phyloP scores from a whole-genome alignment of 2,113 vertebrate genomes.

The Leuciscus idus region DNA sequence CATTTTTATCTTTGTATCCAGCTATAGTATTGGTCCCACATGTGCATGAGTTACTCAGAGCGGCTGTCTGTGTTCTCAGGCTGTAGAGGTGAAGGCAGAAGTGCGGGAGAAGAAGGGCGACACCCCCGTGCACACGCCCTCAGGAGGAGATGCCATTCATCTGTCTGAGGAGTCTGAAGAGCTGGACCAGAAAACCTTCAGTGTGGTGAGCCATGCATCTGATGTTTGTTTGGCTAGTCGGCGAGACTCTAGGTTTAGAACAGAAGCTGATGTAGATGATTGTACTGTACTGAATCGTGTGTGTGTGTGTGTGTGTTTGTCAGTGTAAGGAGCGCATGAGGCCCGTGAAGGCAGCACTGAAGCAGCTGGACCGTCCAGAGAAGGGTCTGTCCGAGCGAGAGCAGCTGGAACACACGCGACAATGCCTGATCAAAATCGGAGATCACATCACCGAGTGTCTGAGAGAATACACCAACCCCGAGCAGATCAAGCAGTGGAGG shows the following conservation, averaged over 20 bases:
- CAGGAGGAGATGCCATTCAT: constrained; percentile 83
- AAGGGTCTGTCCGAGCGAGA: constrained; percentile 98
- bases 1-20: neutral
- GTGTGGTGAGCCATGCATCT: constrained; percentile 81
- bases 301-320: constrained; percentile 28
- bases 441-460: constrained; percentile 98
- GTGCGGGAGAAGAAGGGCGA: constrained; percentile 87
- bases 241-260: neutral
- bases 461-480: constrained; percentile 94
- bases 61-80: constrained; percentile 56
- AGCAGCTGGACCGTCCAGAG: constrained; percentile 96
- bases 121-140: constrained; percentile 86
- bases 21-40: neutral
- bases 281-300: neutral
- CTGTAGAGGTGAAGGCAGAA: constrained; percentile 84
- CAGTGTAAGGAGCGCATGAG: constrained; percentile 99
- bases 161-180: constrained; percentile 94
- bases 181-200: constrained; percentile 97
- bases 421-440: constrained; percentile 97
- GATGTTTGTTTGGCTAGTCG: neutral
- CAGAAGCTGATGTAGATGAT: neutral
- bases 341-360: constrained; percentile 95
- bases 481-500: constrained; percentile 97
- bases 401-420: constrained; percentile 95
- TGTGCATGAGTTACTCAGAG: neutral